Evolutionary conservation across 2,797 vertebrate genomes (phyloP).

Genomic region (Neosalanx taihuensis): DNA sequence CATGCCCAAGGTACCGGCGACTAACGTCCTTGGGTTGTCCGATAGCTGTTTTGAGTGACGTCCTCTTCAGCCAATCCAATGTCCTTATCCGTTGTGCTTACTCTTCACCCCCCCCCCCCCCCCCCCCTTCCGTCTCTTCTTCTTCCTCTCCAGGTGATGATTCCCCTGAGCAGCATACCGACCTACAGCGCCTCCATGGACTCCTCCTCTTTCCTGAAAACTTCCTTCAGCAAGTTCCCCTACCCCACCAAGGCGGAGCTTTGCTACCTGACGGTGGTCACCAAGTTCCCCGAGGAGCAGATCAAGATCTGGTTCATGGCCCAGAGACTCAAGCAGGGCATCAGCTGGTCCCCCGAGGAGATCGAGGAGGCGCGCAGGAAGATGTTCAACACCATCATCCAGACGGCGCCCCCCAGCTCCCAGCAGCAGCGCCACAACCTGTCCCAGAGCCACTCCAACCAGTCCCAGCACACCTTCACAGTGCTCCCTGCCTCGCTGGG

Average conservation of each 20-base stretch:
- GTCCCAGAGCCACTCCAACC: conserved; percentile 71
- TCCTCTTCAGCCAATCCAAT: not conserved
- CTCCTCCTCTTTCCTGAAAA: conserved; percentile 93
- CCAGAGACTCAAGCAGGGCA: conserved; percentile 95
- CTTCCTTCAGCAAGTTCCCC: conserved; percentile 96
- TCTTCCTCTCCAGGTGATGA: conserved; percentile 89
- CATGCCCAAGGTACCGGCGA: conserved; percentile 80
- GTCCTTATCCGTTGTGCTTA: conserved; percentile 19
- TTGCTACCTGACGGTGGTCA: conserved; percentile 96
- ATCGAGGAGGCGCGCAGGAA: conserved; percentile 96
- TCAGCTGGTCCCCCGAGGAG: conserved; percentile 98
- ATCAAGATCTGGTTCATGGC: conserved; percentile 99
- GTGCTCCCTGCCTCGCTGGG: conserved; percentile 89
- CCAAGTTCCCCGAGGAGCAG: conserved; percentile 97
- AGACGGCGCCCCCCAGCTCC: conserved; percentile 80
- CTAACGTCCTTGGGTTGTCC: not conserved
- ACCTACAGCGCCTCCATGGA: conserved; percentile 96
- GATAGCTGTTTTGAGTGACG: not conserved
- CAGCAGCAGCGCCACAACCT: conserved; percentile 59
- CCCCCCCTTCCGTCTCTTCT: conserved; percentile 55
- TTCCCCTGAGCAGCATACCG: conserved; percentile 97
- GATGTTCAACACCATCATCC: conserved; percentile 98
- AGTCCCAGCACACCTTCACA: conserved; percentile 83
- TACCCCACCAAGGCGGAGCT: conserved; percentile 97
- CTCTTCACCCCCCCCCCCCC: not conserved